These are phyloP conservation scores for Bombus balteatus DNA, from an alignment of 1,140 invertebrate species.

Conservation along the genomic window DNA sequence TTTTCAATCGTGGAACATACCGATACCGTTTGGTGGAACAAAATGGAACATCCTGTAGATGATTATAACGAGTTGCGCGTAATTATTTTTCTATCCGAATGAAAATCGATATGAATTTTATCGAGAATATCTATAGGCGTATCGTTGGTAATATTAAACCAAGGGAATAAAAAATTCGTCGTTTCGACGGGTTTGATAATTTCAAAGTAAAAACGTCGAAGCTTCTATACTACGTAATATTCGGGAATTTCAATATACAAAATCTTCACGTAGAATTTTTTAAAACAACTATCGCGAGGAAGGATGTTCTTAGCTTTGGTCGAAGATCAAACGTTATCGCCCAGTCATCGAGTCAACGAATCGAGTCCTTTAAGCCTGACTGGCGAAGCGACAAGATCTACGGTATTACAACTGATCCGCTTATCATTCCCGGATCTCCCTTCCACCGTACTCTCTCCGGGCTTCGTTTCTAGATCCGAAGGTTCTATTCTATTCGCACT, in stretches of 20 bases:
- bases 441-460: neutral
- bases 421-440: conserved; percentile 45
- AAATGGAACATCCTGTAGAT: no score
- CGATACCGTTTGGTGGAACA: no score
- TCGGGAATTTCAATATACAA: neutral
- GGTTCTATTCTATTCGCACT: neutral
- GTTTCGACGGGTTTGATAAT: neutral
- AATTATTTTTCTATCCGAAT: neutral
- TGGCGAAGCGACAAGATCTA: conserved; percentile 20
- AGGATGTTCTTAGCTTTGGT: neutral
- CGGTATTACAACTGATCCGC: conserved; percentile 42
- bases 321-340: neutral
- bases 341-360: conserved; percentile 5
- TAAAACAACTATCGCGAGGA: neutral
- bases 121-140: no score
- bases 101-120: neutral
- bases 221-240: no score
- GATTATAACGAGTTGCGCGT: no score
- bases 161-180: neutral
- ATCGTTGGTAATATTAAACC: no score
- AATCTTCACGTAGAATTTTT: accelerated
- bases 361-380: conserved; percentile 15
- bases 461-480: neutral
- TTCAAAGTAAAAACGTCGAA: neutral
- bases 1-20: no score